Percentiles rank a stretch among this genome's conserved stretches.
These are phyloP conservation scores for Mallotus villosus DNA, from an alignment of 2,797 vertebrate genomes.

Conservation along the genomic window DNA sequence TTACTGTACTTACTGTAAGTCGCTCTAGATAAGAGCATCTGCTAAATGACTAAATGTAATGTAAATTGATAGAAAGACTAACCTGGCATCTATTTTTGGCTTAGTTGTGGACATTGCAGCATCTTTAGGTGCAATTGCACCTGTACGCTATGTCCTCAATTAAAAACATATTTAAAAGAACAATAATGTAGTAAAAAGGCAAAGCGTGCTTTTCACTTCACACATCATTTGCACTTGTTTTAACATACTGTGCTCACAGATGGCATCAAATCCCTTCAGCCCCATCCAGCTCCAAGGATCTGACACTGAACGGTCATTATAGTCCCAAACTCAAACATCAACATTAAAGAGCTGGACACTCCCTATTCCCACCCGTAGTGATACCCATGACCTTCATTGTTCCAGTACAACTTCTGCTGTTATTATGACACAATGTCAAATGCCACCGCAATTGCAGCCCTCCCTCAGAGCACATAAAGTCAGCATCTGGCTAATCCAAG, in stretches of 20 bases:
- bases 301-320: not conserved
- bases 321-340: too few relatives aligned
- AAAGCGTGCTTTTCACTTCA: not conserved
- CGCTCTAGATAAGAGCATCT: too few relatives aligned
- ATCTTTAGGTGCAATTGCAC: too few relatives aligned
- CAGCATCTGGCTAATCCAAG: not conserved
- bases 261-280: not conserved
- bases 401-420: not conserved
- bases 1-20: too few relatives aligned
- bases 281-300: not conserved
- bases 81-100: too few relatives aligned
- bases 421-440: slow-evolving; percentile 1
- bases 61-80: too few relatives aligned
- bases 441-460: not conserved
- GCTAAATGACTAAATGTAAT: too few relatives aligned
- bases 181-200: not conserved
- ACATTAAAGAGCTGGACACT: not conserved
- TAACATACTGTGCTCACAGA: not conserved
- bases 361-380: too few relatives aligned
- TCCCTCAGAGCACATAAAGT: not conserved
- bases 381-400: not conserved
- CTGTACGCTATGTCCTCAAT: too few relatives aligned
- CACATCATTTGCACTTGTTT: not conserved
- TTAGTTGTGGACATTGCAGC: too few relatives aligned
- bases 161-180: not conserved